phyloP scores from a whole-genome alignment of 2,797 vertebrate genomes.

The Rhodeus uyekii region DNA sequence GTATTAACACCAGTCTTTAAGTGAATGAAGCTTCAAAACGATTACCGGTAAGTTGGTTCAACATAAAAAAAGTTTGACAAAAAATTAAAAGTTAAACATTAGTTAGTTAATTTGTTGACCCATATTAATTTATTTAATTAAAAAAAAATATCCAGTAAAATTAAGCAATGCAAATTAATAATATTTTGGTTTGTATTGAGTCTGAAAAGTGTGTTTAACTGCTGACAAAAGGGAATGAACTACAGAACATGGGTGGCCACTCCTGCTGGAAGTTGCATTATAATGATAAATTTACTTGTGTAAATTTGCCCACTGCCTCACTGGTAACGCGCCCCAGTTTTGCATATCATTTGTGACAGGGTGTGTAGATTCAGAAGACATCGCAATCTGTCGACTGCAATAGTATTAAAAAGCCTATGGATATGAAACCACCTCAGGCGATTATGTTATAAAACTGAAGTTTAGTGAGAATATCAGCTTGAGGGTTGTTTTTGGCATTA shows the following conservation, averaged over 20 bases:
- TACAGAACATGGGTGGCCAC: background rate
- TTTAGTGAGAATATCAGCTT: background rate
- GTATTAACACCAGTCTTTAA: background rate
- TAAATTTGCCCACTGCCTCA: background rate
- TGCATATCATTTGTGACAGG: constrained; percentile 28
- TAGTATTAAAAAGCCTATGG: background rate
- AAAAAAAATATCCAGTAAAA: background rate
- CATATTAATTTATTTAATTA: background rate
- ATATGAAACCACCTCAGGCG: background rate
- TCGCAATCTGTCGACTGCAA: background rate
- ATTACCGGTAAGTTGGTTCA: too few relatives aligned
- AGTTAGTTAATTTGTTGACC: background rate
- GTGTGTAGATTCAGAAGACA: constrained; percentile 1
- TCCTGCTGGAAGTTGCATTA: constrained; percentile 13
- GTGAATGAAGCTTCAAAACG: background rate
- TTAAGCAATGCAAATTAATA: background rate
- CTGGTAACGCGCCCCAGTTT: background rate
- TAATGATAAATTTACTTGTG: constrained; percentile 19
- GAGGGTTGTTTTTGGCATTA: background rate
- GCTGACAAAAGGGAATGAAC: constrained; percentile 2
- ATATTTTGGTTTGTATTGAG: too few relatives aligned
- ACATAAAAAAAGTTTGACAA: background rate
- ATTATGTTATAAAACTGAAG: constrained; percentile 13
- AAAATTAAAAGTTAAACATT: background rate
- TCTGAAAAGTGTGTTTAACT: constrained; percentile 5